phyloP scores from a whole-genome alignment of 2,113 vertebrate species.

The Raja brachyura region DNA sequence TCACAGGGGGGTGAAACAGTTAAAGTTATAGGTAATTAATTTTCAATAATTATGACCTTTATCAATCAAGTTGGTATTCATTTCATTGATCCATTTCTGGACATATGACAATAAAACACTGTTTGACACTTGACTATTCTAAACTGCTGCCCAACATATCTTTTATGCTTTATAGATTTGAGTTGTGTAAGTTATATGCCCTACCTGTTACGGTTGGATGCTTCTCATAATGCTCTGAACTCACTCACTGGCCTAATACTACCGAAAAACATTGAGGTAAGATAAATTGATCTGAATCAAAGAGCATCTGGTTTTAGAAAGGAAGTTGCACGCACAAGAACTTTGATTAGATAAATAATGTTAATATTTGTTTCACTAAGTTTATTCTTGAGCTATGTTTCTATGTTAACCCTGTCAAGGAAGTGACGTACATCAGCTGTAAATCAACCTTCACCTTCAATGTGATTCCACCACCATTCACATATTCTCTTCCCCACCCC shows the following conservation, averaged over 20 bases:
- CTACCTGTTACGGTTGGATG: conserved; percentile 69
- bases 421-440: background rate
- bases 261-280: conserved; percentile 79
- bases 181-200: conserved; percentile 82
- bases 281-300: background rate
- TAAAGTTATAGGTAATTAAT: too few species aligned
- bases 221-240: conserved; percentile 72
- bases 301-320: background rate
- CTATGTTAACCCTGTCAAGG: background rate
- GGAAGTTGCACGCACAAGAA: background rate
- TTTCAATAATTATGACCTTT: background rate
- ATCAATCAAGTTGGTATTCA: background rate
- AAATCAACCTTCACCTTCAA: too few species aligned
- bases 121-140: background rate
- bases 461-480: too few species aligned
- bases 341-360: background rate
- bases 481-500: too few species aligned
- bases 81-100: too few species aligned
- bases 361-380: background rate
- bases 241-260: conserved; percentile 72
- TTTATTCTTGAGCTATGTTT: background rate
- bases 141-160: background rate
- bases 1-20: too few species aligned
- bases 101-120: too few species aligned
- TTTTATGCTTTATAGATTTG: conserved; percentile 63